Percentiles rank a stretch among this genome's conserved stretches.
These are phyloP conservation scores for Drosophila santomea DNA, from an alignment of 1,140 invertebrate genomes.

Conservation along the genomic window DNA sequence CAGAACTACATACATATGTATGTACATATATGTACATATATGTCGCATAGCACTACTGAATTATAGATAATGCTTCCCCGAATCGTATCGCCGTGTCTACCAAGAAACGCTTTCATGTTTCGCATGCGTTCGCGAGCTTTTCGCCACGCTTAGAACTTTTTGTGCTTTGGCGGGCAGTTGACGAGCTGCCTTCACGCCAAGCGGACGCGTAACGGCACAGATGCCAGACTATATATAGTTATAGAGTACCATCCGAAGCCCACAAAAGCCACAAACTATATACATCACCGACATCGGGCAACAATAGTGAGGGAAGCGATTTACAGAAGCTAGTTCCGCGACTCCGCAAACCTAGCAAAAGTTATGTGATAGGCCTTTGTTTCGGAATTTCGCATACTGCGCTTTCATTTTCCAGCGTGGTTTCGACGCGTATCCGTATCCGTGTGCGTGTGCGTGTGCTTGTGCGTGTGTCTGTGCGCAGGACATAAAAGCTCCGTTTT, in stretches of 20 bases:
- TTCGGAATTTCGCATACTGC: constrained; percentile 12
- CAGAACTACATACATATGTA: constrained; percentile 4
- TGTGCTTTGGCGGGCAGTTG: constrained; percentile 69
- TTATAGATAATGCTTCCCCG: constrained; percentile 17
- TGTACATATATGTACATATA: not conserved
- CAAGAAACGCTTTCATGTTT: constrained; percentile 43
- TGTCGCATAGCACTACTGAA: constrained; percentile 6
- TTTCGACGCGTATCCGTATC: constrained; percentile 53
- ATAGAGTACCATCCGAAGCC: constrained; percentile 9
- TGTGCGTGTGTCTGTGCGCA: constrained; percentile 49
- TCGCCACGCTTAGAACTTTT: constrained; percentile 72
- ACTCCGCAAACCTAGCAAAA: constrained; percentile 31
- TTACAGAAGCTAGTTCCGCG: not conserved
- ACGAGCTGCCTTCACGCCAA: constrained; percentile 73
- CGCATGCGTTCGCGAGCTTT: constrained; percentile 29
- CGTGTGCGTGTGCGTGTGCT: constrained; percentile 46
- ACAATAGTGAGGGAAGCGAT: not conserved
- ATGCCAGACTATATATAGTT: constrained; percentile 47
- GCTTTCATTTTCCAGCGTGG: constrained; percentile 12
- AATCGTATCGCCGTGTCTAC: constrained; percentile 1
- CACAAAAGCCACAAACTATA: constrained; percentile 22
- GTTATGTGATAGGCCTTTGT: constrained; percentile 62
- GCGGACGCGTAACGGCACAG: constrained; percentile 60
- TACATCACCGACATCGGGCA: constrained; percentile 13
- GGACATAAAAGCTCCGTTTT: constrained; percentile 62